Evolutionary conservation across 1,140 invertebrate species (phyloP).

Genomic region (Chrysomallon squamiferum): DNA sequence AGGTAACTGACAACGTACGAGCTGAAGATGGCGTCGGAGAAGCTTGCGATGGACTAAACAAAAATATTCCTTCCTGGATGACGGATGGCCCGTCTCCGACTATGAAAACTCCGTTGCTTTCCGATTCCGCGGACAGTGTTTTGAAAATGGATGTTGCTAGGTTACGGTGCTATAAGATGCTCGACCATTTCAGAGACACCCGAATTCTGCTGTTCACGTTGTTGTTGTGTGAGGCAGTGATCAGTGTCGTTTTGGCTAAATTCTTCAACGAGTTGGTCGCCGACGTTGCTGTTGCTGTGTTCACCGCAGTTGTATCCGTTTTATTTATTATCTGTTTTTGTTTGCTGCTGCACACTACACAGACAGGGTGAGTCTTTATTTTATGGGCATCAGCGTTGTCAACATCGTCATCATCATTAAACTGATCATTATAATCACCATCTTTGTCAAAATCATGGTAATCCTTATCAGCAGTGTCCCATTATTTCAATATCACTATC

Average conservation of each 20-base stretch:
- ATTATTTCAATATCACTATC: too few relatives aligned
- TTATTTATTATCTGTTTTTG: not conserved
- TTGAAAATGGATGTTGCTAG: not conserved
- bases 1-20: not conserved
- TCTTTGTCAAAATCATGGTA: too few relatives aligned
- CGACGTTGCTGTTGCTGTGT: not conserved
- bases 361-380: too few relatives aligned
- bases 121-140: not conserved
- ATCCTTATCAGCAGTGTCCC: too few relatives aligned
- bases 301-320: not conserved
- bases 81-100: not conserved
- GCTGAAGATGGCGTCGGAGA: not conserved
- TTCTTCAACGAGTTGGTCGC: not conserved
- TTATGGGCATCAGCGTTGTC: too few relatives aligned
- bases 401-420: too few relatives aligned
- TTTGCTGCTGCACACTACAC: too few relatives aligned
- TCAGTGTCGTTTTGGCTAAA: constrained; percentile 7
- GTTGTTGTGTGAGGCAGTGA: not conserved
- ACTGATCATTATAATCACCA: too few relatives aligned
- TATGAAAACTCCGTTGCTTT: not conserved
- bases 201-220: not conserved
- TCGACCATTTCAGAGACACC: constrained; percentile 1
- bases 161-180: constrained; percentile 1
- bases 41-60: not conserved
- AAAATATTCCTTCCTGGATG: not conserved